Evolutionary conservation across 2,113 vertebrate species (phyloP).

Genomic region (Tapirus terrestris): DNA sequence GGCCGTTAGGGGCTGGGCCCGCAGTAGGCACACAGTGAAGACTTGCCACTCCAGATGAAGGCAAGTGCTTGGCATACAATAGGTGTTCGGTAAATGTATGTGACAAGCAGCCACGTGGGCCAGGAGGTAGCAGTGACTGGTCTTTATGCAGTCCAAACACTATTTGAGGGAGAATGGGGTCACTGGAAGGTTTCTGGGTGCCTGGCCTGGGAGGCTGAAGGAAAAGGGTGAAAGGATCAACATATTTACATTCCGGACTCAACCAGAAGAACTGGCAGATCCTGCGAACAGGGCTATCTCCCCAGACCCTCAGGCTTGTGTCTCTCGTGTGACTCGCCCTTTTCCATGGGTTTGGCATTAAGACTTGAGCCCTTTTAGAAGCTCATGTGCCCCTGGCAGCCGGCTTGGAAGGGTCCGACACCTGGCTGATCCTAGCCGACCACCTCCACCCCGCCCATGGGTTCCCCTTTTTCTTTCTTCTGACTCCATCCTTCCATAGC

Average conservation of each 20-base stretch:
- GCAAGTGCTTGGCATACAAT: background rate
- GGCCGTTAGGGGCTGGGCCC: background rate
- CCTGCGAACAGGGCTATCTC: background rate
- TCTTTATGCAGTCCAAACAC: background rate
- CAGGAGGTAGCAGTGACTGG: background rate
- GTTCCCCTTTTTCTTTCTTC: background rate
- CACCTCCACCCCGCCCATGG: accelerated
- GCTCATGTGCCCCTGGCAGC: background rate
- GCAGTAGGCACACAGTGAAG: background rate
- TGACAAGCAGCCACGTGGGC: background rate
- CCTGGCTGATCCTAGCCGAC: background rate
- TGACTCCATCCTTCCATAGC: background rate
- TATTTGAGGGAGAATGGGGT: background rate
- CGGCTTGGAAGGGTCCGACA: background rate
- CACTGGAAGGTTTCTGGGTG: background rate
- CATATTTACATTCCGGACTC: background rate
- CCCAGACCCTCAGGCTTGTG: background rate
- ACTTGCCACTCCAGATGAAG: background rate
- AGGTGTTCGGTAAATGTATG: background rate
- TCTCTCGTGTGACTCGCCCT: background rate
- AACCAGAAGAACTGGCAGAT: background rate
- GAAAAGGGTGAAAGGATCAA: background rate
- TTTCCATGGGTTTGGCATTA: background rate
- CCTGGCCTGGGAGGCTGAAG: background rate
- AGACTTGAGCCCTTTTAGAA: background rate